Percentiles rank a stretch among this genome's conserved stretches.
Evolutionary conservation across 1,140 invertebrate genomes (phyloP).

Genomic region (Homarus americanus): DNA sequence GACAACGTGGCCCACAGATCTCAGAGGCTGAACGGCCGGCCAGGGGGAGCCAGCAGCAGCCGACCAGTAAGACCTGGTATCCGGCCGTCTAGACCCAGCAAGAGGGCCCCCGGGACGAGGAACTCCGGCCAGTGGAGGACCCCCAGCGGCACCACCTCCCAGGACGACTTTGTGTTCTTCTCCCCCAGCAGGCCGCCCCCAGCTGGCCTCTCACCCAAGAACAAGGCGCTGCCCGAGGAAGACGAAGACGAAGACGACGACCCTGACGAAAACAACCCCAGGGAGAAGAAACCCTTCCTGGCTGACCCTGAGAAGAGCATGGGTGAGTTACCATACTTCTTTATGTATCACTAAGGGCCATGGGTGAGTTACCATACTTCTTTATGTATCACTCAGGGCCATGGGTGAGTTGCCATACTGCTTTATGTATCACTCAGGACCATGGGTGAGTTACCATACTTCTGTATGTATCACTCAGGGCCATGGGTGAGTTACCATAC

Average conservation of each 20-base stretch:
- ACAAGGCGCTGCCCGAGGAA: constrained; percentile 13
- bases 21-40: neutral
- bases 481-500: too few species aligned
- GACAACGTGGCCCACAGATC: neutral
- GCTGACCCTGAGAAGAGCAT: neutral
- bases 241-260: constrained; percentile 31
- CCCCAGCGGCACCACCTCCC: constrained; percentile 9
- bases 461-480: too few species aligned
- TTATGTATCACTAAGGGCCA: neutral
- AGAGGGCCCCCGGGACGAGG: neutral
- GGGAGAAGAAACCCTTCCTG: neutral
- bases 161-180: constrained; percentile 52
- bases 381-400: too few species aligned
- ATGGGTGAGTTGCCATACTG: too few species aligned
- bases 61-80: neutral
- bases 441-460: too few species aligned
- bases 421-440: too few species aligned
- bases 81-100: neutral
- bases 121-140: neutral
- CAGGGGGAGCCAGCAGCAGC: neutral
- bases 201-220: neutral
- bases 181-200: constrained; percentile 37
- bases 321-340: neutral
- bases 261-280: neutral
- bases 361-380: too few species aligned